Conservation (phyloP, 1,140 invertebrate species). For the Drosophila subobscura region DNA sequence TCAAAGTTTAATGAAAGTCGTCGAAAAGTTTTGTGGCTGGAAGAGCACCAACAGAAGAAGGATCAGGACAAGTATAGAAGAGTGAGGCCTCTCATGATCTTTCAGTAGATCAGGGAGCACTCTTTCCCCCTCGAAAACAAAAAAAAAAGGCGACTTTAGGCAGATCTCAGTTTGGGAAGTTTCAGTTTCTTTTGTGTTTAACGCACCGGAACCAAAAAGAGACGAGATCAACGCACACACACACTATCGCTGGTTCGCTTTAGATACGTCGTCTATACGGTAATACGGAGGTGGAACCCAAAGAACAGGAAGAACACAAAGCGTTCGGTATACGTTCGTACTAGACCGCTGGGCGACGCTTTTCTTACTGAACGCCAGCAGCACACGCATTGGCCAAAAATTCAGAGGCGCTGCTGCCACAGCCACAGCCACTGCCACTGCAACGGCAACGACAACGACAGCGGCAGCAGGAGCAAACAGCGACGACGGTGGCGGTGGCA, state of each 20-base stretch:
- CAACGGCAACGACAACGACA: conserved; percentile 46
- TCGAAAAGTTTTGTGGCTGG: conserved; percentile 29
- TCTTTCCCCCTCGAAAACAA: too few species aligned
- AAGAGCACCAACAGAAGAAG: neutral
- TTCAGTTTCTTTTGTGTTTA: conserved; percentile 30
- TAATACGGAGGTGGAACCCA: conserved; percentile 13
- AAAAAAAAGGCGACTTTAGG: too few species aligned
- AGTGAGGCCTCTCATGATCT: too few species aligned
- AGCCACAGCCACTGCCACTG: conserved; percentile 48
- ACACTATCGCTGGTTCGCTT: conserved; percentile 6
- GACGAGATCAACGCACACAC: conserved; percentile 75
- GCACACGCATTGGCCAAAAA: conserved; percentile 79
- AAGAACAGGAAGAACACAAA: conserved; percentile 53
- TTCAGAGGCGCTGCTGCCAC: conserved; percentile 58
- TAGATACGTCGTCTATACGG: conserved; percentile 12
- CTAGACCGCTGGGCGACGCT: conserved; percentile 84
- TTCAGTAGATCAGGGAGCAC: too few species aligned
- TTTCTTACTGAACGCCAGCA: conserved; percentile 83
- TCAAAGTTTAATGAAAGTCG: conserved; percentile 59
- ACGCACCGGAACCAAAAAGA: conserved; percentile 59
- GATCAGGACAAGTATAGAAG: too few species aligned
- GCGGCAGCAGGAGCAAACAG: conserved; percentile 38
- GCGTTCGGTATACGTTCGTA: conserved; percentile 81
- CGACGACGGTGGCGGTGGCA: conserved; percentile 2
- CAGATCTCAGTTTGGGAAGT: too few species aligned